A percentile compares a stretch with the other conserved stretches of the same genome.
These are phyloP conservation scores for Hylia prasina DNA, from an alignment of 2,113 vertebrate species.

Conservation along the genomic window DNA sequence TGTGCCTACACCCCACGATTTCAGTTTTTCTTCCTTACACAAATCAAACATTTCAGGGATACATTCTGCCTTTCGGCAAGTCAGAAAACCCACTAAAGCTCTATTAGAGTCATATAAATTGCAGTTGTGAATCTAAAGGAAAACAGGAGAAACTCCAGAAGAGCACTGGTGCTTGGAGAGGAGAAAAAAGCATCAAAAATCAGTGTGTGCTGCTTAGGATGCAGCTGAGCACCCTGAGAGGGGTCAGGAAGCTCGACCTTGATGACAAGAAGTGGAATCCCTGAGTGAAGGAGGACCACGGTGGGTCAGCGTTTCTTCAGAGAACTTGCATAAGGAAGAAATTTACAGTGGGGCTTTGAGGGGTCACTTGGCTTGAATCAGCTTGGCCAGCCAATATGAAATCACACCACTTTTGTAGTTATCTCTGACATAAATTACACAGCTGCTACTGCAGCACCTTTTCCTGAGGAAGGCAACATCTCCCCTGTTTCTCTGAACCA, in stretches of 20 bases:
- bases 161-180: neutral
- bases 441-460: neutral
- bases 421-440: neutral
- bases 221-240: neutral
- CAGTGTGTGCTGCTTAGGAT: neutral
- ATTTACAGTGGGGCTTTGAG: neutral
- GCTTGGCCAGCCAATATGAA: neutral
- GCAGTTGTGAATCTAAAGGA: neutral
- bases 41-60: neutral
- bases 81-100: neutral
- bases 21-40: neutral
- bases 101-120: rapidly evolving
- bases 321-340: neutral
- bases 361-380: neutral
- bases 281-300: neutral
- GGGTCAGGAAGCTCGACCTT: rapidly evolving
- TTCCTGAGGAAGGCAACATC: neutral
- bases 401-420: neutral
- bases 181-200: neutral
- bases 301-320: rapidly evolving
- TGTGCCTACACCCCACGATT: rapidly evolving
- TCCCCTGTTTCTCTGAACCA: neutral
- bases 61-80: neutral
- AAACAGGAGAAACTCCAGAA: neutral
- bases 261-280: neutral